Conservation (phyloP, 2,797 vertebrate genomes). For the Phrynocephalus guinanensis region DNA sequence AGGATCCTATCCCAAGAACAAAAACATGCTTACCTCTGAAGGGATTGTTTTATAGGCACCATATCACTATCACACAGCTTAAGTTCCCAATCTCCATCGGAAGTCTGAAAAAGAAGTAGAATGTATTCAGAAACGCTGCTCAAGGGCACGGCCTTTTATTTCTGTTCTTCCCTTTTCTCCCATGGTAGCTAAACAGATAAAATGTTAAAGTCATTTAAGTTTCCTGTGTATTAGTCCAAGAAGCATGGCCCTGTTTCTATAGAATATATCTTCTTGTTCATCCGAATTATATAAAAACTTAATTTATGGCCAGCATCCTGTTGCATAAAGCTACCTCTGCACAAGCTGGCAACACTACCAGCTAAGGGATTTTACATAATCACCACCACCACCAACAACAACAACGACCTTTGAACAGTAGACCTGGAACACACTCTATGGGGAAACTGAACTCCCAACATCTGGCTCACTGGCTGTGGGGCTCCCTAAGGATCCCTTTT, state of each 20-base stretch:
- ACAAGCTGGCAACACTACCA: too few relatives aligned
- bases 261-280: not conserved
- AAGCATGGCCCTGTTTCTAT: not conserved
- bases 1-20: not conserved
- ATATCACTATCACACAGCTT: slow-evolving; percentile 62
- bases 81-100: slow-evolving; percentile 64
- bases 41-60: slow-evolving; percentile 74
- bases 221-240: not conserved
- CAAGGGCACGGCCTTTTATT: not conserved
- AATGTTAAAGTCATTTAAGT: not conserved
- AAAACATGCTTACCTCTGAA: slow-evolving; percentile 78
- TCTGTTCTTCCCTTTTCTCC: not conserved
- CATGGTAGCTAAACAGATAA: not conserved
- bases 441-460: too few relatives aligned
- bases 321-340: too few relatives aligned
- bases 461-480: too few relatives aligned
- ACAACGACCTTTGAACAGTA: too few relatives aligned
- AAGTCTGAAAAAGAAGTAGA: slow-evolving; percentile 51
- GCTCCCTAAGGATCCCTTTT: too few relatives aligned
- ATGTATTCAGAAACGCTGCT: not conserved
- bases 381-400: too few relatives aligned
- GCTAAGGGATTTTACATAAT: too few relatives aligned
- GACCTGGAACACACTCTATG: too few relatives aligned
- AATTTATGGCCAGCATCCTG: not conserved
- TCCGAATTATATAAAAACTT: not conserved